phyloP scores from a whole-genome alignment of 2,888 invertebrate species.

The Eumerus sabulonum region DNA sequence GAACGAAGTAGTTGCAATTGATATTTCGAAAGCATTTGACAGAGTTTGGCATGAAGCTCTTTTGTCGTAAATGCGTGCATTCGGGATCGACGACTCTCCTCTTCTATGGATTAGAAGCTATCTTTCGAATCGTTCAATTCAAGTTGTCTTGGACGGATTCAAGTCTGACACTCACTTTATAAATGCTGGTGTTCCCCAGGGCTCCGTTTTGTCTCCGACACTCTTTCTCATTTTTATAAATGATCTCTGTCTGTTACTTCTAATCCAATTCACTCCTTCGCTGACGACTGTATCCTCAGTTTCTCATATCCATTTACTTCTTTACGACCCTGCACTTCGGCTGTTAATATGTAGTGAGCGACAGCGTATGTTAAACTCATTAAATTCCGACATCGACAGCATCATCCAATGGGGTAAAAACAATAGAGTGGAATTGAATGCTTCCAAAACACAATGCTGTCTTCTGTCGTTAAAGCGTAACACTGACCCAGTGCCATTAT shows the following conservation, averaged over 20 bases:
- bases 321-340: conserved; percentile 1
- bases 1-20: no score
- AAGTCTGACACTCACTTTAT: neutral
- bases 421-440: no score
- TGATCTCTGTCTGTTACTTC: conserved; percentile 5
- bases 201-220: conserved; percentile 1
- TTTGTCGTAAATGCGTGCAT: no score
- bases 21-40: no score
- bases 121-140: conserved; percentile 13
- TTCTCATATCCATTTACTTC: neutral
- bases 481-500: no score
- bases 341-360: neutral
- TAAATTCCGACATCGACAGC: neutral
- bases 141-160: no score
- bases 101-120: conserved; percentile 6
- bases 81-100: neutral
- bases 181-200: neutral
- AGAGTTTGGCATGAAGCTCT: no score
- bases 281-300: conserved; percentile 10
- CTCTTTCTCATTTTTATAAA: conserved; percentile 13
- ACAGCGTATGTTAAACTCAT: neutral
- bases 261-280: conserved; percentile 6
- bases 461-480: no score
- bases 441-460: no score
- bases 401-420: no score